A percentile compares a stretch with the other conserved stretches of the same genome.
Conservation (phyloP, 2,888 invertebrate genomes). For the Dynastes grantii region DNA sequence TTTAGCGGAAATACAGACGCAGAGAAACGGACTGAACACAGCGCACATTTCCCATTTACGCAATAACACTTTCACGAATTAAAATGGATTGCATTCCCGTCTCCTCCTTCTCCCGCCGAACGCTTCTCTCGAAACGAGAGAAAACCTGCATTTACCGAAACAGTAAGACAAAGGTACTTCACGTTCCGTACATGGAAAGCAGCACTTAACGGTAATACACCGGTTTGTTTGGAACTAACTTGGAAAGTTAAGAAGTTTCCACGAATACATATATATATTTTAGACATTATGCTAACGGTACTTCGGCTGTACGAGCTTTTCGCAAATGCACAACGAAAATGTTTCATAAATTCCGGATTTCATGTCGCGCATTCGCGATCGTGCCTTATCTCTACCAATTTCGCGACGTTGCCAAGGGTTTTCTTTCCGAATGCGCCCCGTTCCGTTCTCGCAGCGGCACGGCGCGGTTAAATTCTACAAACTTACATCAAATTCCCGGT, state of each 20-base stretch:
- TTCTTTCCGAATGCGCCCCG: not conserved
- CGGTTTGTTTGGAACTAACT: constrained; percentile 28
- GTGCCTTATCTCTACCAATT: constrained; percentile 12
- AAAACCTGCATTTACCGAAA: constrained; percentile 30
- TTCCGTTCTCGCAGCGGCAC: not conserved
- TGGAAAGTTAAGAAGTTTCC: constrained; percentile 29
- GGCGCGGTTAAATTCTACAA: not conserved
- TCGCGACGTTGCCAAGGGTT: not conserved
- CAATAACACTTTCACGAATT: constrained; percentile 35
- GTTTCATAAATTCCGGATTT: constrained; percentile 36
- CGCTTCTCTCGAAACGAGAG: not conserved
- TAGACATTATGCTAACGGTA: constrained; percentile 25
- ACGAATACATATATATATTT: constrained; percentile 21
- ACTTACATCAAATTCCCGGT: not conserved
- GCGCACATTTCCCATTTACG: constrained; percentile 15
- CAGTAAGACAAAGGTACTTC: not conserved
- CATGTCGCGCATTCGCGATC: constrained; percentile 3
- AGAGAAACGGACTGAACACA: not conserved
- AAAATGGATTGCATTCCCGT: constrained; percentile 19
- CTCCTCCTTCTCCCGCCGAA: not conserved
- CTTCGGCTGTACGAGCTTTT: constrained; percentile 6
- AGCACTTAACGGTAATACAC: constrained; percentile 30
- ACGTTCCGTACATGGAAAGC: constrained; percentile 22
- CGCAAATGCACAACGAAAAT: constrained; percentile 26
- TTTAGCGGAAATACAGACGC: constrained; percentile 22